phyloP scores from a whole-genome alignment of 2,797 vertebrate species.

The Syngnathus rostellatus region DNA sequence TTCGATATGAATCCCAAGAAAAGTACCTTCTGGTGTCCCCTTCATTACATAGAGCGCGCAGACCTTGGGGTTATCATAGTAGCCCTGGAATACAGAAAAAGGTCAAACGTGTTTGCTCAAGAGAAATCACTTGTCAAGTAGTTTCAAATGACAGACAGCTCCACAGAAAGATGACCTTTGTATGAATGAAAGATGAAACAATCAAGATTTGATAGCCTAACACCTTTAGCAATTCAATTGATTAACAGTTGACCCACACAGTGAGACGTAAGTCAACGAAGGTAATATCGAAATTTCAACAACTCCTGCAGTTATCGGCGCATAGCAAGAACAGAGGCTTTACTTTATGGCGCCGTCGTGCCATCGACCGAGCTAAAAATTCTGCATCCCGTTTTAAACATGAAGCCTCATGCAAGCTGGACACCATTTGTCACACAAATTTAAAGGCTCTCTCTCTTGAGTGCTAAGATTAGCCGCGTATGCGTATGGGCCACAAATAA shows the following conservation, averaged over 20 bases:
- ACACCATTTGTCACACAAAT: neutral
- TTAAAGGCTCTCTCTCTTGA: neutral
- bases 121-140: neutral
- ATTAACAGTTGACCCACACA: neutral
- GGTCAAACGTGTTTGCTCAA: neutral
- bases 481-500: neutral
- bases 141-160: too few species aligned
- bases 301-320: neutral
- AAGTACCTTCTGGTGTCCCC: constrained; percentile 88
- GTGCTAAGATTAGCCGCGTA: neutral
- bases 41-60: constrained; percentile 96
- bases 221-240: too few species aligned
- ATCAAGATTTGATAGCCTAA: too few species aligned
- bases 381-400: neutral
- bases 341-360: neutral
- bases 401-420: neutral
- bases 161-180: too few species aligned
- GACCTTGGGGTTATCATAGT: constrained; percentile 98
- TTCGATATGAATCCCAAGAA: neutral
- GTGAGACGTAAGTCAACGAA: neutral
- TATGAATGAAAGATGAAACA: too few species aligned
- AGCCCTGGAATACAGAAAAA: constrained; percentile 75
- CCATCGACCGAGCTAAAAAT: too few species aligned
- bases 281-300: neutral
- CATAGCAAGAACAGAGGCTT: neutral